Conservation (phyloP, 2,888 invertebrate species). For the Stenodera caucasica region DNA sequence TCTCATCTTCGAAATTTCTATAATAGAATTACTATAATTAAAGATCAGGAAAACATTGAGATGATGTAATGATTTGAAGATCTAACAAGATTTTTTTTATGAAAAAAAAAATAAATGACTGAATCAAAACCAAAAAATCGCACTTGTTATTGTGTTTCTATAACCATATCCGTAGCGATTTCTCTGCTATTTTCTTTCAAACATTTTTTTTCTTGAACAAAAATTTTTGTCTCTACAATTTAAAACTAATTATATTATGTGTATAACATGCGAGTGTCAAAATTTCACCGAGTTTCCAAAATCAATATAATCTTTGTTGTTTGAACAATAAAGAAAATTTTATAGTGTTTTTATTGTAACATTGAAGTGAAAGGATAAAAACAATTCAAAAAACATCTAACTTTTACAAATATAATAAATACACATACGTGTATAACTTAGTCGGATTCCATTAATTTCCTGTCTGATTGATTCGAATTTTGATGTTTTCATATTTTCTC, state of each 20-base stretch:
- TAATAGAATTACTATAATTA: too few relatives aligned
- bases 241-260: background rate
- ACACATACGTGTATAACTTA: background rate
- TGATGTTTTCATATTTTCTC: too few relatives aligned
- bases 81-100: too few relatives aligned
- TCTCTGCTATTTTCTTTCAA: background rate
- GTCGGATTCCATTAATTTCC: background rate
- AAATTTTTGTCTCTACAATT: background rate
- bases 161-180: background rate
- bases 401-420: background rate
- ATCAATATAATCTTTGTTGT: background rate
- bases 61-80: too few relatives aligned
- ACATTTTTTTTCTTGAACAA: background rate
- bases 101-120: too few relatives aligned
- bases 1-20: too few relatives aligned
- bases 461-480: background rate
- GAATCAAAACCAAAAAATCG: too few relatives aligned
- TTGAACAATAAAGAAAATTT: background rate
- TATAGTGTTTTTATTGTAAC: too few relatives aligned
- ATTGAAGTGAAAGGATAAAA: conserved; percentile 6
- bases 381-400: background rate
- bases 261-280: background rate
- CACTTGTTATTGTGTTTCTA: background rate
- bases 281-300: conserved; percentile 8
- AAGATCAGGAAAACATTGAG: too few relatives aligned